Conservation (phyloP, 1,140 invertebrate genomes). For the Leucophenga varia region DNA sequence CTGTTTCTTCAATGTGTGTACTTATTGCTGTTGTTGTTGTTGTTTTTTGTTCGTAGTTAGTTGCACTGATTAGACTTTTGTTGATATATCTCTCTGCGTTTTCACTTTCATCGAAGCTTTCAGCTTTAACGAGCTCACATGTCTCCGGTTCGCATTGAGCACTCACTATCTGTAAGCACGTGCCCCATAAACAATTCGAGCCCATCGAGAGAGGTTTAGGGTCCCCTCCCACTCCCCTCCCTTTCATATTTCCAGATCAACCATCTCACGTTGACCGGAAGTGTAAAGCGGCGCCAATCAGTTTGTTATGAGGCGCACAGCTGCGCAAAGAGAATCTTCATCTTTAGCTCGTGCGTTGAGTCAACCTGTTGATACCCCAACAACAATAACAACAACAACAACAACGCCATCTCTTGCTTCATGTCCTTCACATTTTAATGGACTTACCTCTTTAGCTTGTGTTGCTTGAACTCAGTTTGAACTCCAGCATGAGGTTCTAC, state of each 20-base stretch:
- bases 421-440: too few relatives aligned
- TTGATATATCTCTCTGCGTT: conserved; percentile 40
- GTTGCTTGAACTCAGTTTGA: conserved; percentile 10
- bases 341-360: too few relatives aligned
- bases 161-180: too few relatives aligned
- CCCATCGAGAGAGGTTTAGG: too few relatives aligned
- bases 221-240: too few relatives aligned
- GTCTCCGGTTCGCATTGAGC: too few relatives aligned
- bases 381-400: conserved; percentile 2
- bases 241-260: too few relatives aligned
- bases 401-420: neutral
- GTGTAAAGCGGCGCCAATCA: conserved; percentile 14
- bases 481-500: conserved; percentile 3
- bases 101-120: conserved; percentile 31
- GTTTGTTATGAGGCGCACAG: too few relatives aligned
- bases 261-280: conserved; percentile 23
- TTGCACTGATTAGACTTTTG: conserved; percentile 48
- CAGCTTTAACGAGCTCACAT: conserved; percentile 25
- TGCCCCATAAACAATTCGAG: too few relatives aligned
- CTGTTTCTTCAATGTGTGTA: conserved; percentile 14
- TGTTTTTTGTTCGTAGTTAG: conserved; percentile 25
- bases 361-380: too few relatives aligned
- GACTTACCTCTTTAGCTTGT: too few relatives aligned
- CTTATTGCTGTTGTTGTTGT: conserved; percentile 35
- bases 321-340: too few relatives aligned